A percentile compares a stretch with the other conserved stretches of the same genome.
phyloP scores from a whole-genome alignment of 2,797 vertebrate genomes.

The Leptodactylus fallax region DNA sequence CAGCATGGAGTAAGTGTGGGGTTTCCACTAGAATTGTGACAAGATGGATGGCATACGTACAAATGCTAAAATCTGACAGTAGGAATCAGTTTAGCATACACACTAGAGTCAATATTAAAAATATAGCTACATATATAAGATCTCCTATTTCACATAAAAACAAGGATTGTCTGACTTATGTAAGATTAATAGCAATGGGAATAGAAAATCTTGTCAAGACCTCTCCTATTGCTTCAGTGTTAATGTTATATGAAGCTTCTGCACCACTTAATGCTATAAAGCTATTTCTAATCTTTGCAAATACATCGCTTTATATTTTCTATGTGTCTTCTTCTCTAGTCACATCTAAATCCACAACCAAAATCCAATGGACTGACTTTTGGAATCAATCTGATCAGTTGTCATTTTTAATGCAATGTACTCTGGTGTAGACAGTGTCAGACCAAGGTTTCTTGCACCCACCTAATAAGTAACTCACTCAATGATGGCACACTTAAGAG shows the following conservation, averaged over 20 bases:
- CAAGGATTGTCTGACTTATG: background rate
- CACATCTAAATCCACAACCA: too few relatives aligned
- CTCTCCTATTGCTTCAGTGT: background rate
- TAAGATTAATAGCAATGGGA: background rate
- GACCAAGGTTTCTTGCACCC: too few relatives aligned
- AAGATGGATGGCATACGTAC: background rate
- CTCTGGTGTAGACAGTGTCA: too few relatives aligned
- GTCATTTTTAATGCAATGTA: too few relatives aligned
- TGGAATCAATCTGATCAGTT: too few relatives aligned
- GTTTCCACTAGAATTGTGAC: constrained; percentile 5
- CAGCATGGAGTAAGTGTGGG: constrained; percentile 2
- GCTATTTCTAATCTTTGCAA: too few relatives aligned
- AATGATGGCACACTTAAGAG: too few relatives aligned
- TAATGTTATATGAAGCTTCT: background rate
- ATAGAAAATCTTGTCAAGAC: background rate
- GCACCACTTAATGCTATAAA: background rate
- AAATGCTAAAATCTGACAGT: background rate
- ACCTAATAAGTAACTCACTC: too few relatives aligned
- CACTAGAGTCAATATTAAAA: constrained; percentile 1
- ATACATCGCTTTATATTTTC: too few relatives aligned
- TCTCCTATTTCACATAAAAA: background rate
- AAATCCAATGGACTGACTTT: too few relatives aligned
- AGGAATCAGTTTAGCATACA: background rate
- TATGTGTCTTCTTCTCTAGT: too few relatives aligned
- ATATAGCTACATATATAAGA: background rate